Evolutionary conservation across 1,140 invertebrate species (phyloP).

Genomic region (Armadillidium nasatum): DNA sequence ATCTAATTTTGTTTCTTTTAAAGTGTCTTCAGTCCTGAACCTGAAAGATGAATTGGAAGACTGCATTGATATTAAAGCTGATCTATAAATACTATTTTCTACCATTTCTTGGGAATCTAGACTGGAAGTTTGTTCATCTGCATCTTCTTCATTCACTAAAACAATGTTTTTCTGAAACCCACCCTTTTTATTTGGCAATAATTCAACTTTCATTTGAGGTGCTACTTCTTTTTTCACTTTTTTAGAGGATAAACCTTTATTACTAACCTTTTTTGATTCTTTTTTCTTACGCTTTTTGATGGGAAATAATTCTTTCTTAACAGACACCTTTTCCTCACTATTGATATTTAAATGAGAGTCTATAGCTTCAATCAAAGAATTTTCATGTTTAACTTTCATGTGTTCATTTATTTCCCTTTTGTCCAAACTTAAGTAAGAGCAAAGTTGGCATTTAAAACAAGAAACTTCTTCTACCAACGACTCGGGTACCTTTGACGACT

Average conservation of each 20-base stretch:
- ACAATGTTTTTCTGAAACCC: background rate
- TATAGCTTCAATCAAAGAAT: slow-evolving; percentile 28
- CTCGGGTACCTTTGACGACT: slow-evolving; percentile 24
- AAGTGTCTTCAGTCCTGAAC: no score
- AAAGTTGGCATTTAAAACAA: slow-evolving; percentile 40
- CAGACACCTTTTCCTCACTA: no score
- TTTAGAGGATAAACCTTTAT: background rate
- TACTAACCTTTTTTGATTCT: background rate
- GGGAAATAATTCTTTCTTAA: no score
- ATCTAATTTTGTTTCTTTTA: no score
- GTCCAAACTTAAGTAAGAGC: slow-evolving; percentile 36
- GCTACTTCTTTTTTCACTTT: background rate
- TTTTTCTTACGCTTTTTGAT: background rate
- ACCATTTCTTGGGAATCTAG: no score
- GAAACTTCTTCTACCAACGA: slow-evolving; percentile 36
- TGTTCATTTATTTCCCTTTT: slow-evolving; percentile 33
- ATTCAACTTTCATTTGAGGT: background rate
- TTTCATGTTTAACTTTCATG: slow-evolving; percentile 31
- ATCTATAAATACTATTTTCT: no score
- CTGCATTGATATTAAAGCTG: no score
- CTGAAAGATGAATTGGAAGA: no score
- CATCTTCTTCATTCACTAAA: background rate
- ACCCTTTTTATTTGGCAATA: background rate
- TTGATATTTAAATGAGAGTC: no score
- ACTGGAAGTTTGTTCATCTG: background rate